Evolutionary conservation across 2,113 vertebrate genomes (phyloP).

Genomic region (Pyxicephalus adspersus): DNA sequence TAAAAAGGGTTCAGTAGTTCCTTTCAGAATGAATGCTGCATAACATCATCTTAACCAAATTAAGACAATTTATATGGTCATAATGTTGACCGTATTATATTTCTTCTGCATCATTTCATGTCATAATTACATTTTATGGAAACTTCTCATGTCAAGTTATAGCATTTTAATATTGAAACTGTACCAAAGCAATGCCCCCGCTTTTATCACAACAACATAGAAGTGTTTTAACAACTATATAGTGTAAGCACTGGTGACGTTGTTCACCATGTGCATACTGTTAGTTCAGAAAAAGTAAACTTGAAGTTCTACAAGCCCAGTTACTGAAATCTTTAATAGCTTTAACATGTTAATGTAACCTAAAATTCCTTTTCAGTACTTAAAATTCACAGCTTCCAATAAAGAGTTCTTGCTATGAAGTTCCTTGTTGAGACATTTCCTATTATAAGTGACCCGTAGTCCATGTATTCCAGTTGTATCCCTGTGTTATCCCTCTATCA

Average conservation of each 20-base stretch:
- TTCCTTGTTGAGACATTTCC: too few species aligned
- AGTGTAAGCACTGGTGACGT: background rate
- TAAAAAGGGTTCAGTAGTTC: background rate
- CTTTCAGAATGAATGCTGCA: background rate
- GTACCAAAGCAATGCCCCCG: background rate
- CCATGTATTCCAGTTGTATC: too few species aligned
- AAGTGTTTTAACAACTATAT: background rate
- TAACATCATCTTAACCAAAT: background rate
- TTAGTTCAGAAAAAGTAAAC: too few species aligned
- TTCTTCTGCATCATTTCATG: constrained; percentile 5
- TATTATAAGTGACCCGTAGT: too few species aligned
- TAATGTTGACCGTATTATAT: constrained; percentile 11
- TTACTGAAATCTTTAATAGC: too few species aligned
- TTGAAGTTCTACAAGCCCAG: too few species aligned
- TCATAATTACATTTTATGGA: background rate
- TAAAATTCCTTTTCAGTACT: background rate
- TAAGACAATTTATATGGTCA: background rate
- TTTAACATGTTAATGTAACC: too few species aligned
- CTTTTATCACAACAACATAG: background rate
- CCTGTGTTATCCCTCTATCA: too few species aligned
- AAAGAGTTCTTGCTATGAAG: too few species aligned
- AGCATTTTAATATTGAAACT: background rate
- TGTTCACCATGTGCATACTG: background rate
- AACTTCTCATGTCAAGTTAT: background rate
- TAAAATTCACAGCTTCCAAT: too few species aligned